Percentiles rank a stretch among this genome's conserved stretches.
phyloP scores from a whole-genome alignment of 2,888 invertebrate species.

The Tachina lurida region DNA sequence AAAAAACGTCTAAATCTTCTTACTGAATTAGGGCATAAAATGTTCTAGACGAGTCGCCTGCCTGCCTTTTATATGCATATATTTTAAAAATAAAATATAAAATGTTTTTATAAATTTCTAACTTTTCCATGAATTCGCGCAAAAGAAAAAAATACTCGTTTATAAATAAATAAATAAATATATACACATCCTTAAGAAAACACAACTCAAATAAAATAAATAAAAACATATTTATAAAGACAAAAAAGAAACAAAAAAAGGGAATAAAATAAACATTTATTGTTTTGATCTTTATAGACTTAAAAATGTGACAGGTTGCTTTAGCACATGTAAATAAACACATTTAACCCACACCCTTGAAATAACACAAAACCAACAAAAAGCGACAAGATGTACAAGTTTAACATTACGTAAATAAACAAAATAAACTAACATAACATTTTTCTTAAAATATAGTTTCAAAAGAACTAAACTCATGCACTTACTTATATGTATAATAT shows the following conservation, averaged over 20 bases:
- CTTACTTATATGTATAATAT: not conserved
- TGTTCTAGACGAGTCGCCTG: no score
- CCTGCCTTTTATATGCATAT: no score
- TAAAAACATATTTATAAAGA: not conserved
- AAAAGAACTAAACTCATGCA: slow-evolving; percentile 8
- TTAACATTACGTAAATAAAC: slow-evolving; percentile 26
- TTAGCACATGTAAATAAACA: slow-evolving; percentile 67
- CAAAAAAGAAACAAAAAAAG: not conserved
- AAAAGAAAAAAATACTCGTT: not conserved
- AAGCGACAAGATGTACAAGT: slow-evolving; percentile 14
- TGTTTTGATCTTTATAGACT: slow-evolving; percentile 70
- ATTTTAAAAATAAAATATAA: not conserved
- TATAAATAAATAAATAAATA: not conserved
- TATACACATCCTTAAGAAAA: not conserved
- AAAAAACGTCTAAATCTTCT: no score
- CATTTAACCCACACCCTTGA: slow-evolving; percentile 54
- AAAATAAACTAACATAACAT: slow-evolving; percentile 29
- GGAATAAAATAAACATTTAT: slow-evolving; percentile 64
- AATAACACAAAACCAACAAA: slow-evolving; percentile 29
- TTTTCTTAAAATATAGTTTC: slow-evolving; percentile 31
- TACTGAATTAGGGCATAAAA: no score
- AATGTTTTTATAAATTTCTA: not conserved
- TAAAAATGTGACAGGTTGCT: slow-evolving; percentile 70
- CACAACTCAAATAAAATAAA: not conserved
- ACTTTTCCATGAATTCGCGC: not conserved